A percentile compares a stretch with the other conserved stretches of the same genome.
Evolutionary conservation across 92 coral and sea anemone genomes (phyloP).

Genomic region (Umimayanthus kanabou): DNA sequence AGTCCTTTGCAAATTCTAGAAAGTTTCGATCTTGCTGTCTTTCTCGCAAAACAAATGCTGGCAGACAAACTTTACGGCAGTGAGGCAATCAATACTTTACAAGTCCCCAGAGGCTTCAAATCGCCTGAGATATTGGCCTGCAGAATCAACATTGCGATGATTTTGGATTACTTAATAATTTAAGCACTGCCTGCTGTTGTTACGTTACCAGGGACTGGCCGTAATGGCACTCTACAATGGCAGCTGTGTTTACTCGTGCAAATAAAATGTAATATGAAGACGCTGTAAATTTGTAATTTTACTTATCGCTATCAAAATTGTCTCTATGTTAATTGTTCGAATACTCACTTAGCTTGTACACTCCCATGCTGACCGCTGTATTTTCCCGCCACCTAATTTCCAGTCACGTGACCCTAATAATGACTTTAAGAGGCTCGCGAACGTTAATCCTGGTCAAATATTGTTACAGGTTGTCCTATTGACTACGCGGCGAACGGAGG

Average conservation of each 20-base stretch:
- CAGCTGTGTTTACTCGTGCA: slow-evolving; percentile 37
- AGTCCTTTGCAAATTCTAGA: slow-evolving; percentile 10
- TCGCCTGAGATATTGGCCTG: neutral
- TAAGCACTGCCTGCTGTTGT: neutral
- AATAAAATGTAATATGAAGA: neutral
- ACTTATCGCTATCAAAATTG: neutral
- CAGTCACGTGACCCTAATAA: slow-evolving; percentile 11
- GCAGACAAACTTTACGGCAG: neutral
- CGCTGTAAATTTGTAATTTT: neutral
- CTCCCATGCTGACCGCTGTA: neutral
- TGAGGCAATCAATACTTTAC: neutral
- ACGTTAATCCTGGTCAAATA: slow-evolving; percentile 13
- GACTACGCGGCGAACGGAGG: neutral
- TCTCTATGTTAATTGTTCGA: neutral
- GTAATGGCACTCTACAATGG: neutral
- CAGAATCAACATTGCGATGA: neutral
- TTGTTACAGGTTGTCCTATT: neutral
- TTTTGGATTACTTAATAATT: too few species aligned
- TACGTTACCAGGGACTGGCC: too few species aligned
- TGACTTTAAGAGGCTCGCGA: slow-evolving; percentile 1
- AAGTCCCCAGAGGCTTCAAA: neutral
- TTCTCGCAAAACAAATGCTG: neutral
- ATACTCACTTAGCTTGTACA: neutral
- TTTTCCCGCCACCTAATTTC: slow-evolving; percentile 29
- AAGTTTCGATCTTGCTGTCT: too few species aligned